phyloP scores from a whole-genome alignment of 2,888 invertebrate species.

The Hyppa rectilinea region DNA sequence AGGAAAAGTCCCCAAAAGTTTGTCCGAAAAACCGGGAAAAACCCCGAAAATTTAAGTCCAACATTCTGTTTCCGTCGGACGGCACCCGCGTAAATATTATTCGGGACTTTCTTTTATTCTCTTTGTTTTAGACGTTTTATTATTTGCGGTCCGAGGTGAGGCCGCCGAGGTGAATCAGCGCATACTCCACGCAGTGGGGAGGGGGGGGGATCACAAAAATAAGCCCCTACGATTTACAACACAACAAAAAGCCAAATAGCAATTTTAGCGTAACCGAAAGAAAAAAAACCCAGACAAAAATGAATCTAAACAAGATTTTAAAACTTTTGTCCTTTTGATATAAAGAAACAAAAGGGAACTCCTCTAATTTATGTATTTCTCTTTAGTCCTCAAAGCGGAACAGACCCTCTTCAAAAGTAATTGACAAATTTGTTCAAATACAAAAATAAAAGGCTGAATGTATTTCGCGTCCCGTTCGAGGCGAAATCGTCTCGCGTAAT shows the following conservation, averaged over 20 bases:
- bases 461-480: constrained; percentile 66
- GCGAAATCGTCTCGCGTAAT: constrained; percentile 78
- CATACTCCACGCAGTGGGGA: constrained; percentile 38
- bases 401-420: constrained; percentile 80
- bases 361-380: constrained; percentile 82
- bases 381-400: constrained; percentile 72
- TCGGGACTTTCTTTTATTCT: constrained; percentile 84
- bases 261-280: constrained; percentile 67
- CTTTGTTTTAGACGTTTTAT: constrained; percentile 87
- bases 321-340: constrained; percentile 81
- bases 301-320: constrained; percentile 82
- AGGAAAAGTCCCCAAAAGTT: constrained; percentile 85
- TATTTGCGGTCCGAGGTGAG: constrained; percentile 80
- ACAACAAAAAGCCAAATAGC: constrained; percentile 68
- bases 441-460: constrained; percentile 74
- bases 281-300: constrained; percentile 75
- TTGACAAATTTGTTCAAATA: constrained; percentile 84
- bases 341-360: constrained; percentile 81
- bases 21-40: constrained; percentile 82
- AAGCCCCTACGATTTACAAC: constrained; percentile 67
- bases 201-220: constrained; percentile 62
- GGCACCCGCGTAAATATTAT: constrained; percentile 86
- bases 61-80: constrained; percentile 84
- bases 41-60: constrained; percentile 84
- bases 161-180: constrained; percentile 65